A percentile compares a stretch with the other conserved stretches of the same genome.
Conservation (phyloP, 2,888 invertebrate genomes). For the Mythimna vitellina region DNA sequence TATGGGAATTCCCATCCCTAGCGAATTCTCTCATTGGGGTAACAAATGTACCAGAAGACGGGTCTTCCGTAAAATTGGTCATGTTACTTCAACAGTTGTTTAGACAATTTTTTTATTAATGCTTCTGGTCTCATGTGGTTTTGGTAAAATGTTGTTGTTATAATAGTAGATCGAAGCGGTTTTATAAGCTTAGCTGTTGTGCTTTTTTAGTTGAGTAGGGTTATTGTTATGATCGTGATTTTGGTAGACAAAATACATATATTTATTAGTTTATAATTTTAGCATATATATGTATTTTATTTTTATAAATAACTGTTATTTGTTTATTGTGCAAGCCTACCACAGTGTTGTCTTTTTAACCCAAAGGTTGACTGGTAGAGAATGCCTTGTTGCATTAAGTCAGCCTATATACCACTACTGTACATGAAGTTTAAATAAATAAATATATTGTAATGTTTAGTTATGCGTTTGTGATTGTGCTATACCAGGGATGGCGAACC, state of each 20-base stretch:
- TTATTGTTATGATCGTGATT: not conserved
- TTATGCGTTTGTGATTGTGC: too few relatives aligned
- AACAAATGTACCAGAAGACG: conserved; percentile 41
- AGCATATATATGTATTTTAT: too few relatives aligned
- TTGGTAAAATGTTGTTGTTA: conserved; percentile 39
- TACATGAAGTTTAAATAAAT: too few relatives aligned
- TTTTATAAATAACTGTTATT: too few relatives aligned
- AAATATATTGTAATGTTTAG: too few relatives aligned
- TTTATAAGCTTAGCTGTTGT: not conserved
- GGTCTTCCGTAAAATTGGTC: conserved; percentile 49
- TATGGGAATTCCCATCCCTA: conserved; percentile 60
- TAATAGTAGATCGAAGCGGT: conserved; percentile 54
- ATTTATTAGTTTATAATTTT: too few relatives aligned
- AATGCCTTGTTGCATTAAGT: too few relatives aligned
- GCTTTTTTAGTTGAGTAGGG: not conserved
- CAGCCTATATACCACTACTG: too few relatives aligned
- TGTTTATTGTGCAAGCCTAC: too few relatives aligned
- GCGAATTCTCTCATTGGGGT: conserved; percentile 48
- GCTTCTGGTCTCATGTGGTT: conserved; percentile 47
- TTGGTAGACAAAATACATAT: not conserved
- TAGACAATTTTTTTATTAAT: conserved; percentile 63
- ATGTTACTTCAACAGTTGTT: conserved; percentile 61
- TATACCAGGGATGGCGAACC: too few relatives aligned
- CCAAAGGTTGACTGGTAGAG: too few relatives aligned
- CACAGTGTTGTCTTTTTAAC: too few relatives aligned